Percentiles rank a stretch among this genome's conserved stretches.
Conservation (phyloP, 1,140 invertebrate species). For the Pogonomyrmex barbatus region DNA sequence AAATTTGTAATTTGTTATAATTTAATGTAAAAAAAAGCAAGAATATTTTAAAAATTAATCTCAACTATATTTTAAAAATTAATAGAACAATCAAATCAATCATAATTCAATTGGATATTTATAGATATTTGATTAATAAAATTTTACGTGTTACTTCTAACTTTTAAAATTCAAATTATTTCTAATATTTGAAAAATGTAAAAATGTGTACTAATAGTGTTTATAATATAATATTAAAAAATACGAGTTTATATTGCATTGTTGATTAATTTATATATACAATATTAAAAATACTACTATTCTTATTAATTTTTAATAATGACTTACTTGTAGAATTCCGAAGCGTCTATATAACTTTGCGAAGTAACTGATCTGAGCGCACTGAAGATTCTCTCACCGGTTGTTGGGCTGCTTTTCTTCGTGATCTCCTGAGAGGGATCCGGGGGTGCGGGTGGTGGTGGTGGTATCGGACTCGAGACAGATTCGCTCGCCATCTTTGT, state of each 20-base stretch:
- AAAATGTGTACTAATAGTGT: background rate
- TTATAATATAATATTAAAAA: background rate
- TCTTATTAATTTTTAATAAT: background rate
- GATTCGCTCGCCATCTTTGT: conserved; percentile 66
- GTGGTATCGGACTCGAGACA: conserved; percentile 77
- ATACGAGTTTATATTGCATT: background rate
- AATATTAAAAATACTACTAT: background rate
- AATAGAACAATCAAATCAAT: background rate
- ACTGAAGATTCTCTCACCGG: conserved; percentile 84
- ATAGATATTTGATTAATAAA: background rate
- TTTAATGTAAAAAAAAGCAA: conserved; percentile 3
- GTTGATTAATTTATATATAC: conserved; percentile 6
- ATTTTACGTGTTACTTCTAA: background rate
- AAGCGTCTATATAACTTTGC: conserved; percentile 84
- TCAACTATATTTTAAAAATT: background rate
- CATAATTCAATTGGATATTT: background rate
- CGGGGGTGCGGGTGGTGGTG: conserved; percentile 81
- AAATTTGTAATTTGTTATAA: background rate
- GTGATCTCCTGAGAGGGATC: conserved; percentile 75
- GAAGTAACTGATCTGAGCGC: conserved; percentile 82
- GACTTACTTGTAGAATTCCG: conserved; percentile 84
- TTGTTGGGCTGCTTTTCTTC: conserved; percentile 80
- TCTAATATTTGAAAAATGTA: background rate
- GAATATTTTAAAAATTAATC: background rate
- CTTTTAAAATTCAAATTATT: background rate